These are phyloP conservation scores for Drosophila pandora DNA, from an alignment of 1,140 invertebrate genomes.

Conservation along the genomic window DNA sequence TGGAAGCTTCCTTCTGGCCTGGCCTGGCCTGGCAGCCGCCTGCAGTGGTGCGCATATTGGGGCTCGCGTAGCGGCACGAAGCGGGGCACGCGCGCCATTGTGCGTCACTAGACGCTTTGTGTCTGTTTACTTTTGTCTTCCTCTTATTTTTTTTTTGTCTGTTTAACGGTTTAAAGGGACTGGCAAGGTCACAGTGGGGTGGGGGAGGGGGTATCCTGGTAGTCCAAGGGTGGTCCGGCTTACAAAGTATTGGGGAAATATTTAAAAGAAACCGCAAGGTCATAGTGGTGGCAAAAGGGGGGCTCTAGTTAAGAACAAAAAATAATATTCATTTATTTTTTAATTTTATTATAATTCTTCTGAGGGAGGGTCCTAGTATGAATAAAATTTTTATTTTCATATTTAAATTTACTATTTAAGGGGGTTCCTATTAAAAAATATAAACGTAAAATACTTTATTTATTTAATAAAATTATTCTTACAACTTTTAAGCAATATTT, in stretches of 20 bases:
- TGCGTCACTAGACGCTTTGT: slow-evolving; percentile 4
- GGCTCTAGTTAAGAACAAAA: not conserved
- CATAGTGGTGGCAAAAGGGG: not conserved
- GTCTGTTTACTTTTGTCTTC: not conserved
- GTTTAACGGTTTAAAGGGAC: not conserved
- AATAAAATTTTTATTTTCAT: no score
- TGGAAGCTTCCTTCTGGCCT: not conserved
- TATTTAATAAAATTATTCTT: no score
- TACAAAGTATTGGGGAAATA: not conserved
- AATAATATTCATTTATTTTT: no score
- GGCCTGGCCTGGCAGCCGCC: no score
- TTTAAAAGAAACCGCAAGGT: not conserved
- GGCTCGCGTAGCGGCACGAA: not conserved
- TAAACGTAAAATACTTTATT: no score
- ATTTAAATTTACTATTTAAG: no score
- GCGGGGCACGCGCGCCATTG: slow-evolving; percentile 5
- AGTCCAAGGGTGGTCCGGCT: not conserved
- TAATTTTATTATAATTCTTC: no score
- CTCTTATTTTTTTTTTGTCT: not conserved
- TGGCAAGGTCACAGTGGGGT: not conserved
- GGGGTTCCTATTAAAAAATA: no score
- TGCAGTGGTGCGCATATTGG: not conserved
- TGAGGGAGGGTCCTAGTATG: no score
- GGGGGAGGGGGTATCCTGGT: not conserved
- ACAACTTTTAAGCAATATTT: not conserved